These are phyloP conservation scores for Calcarius lapponicus DNA, from an alignment of 2,797 vertebrate genomes.

Conservation along the genomic window DNA sequence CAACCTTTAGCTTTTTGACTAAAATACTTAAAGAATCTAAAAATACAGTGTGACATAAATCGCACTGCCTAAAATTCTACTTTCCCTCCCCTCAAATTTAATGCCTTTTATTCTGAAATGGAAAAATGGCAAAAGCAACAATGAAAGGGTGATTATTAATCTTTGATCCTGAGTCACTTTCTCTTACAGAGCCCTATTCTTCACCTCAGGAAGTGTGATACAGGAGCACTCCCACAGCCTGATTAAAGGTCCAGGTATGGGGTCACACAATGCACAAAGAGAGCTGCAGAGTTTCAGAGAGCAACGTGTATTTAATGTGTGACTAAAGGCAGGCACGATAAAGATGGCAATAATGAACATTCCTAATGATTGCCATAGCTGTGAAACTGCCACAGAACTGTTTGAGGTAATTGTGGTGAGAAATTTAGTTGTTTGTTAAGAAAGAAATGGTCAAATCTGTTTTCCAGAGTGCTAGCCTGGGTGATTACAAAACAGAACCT, in stretches of 20 bases:
- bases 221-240: constrained; percentile 57
- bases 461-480: constrained; percentile 12
- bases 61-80: background rate
- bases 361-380: constrained; percentile 11
- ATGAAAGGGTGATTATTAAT: constrained; percentile 60
- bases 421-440: background rate
- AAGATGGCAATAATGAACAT: background rate
- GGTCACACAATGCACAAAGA: constrained; percentile 43
- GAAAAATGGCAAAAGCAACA: constrained; percentile 28
- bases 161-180: constrained; percentile 65
- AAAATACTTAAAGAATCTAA: constrained; percentile 3
- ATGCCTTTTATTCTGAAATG: constrained; percentile 48
- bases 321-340: background rate
- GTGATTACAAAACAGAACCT: constrained; percentile 41
- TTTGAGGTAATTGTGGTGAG: background rate
- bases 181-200: constrained; percentile 57
- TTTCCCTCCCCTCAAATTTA: background rate
- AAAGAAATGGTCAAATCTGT: constrained; percentile 32
- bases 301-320: constrained; percentile 20
- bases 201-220: constrained; percentile 48
- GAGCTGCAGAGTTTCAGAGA: background rate
- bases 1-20: background rate
- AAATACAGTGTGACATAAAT: background rate
- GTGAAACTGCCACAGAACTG: background rate
- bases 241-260: constrained; percentile 68